A percentile compares a stretch with the other conserved stretches of the same genome.
phyloP scores from a whole-genome alignment of 2,888 invertebrate genomes.

The Protonemura montana region DNA sequence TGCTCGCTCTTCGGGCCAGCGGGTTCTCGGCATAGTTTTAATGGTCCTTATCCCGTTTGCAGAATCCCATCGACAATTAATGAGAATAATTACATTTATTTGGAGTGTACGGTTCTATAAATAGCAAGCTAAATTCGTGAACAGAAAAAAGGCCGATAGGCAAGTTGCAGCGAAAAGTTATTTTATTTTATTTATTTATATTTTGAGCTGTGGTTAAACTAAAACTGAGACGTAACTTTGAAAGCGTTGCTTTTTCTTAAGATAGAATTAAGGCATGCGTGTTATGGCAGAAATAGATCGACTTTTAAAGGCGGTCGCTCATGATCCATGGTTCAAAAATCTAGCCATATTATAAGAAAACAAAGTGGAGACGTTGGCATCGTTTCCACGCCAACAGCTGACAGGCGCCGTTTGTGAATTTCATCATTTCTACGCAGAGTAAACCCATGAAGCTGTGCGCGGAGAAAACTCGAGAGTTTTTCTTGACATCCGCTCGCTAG shows the following conservation, averaged over 20 bases:
- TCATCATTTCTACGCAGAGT: neutral
- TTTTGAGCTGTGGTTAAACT: neutral
- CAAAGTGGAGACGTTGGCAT: neutral
- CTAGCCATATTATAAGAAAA: neutral
- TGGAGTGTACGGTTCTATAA: neutral
- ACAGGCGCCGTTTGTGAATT: neutral
- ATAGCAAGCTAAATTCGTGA: neutral
- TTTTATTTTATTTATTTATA: neutral
- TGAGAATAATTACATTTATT: neutral
- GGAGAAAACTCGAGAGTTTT: neutral
- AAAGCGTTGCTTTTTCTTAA: neutral
- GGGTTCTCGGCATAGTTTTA: neutral
- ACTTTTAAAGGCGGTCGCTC: neutral
- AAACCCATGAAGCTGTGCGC: neutral
- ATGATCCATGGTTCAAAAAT: neutral
- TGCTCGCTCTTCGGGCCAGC: neutral
- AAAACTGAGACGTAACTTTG: neutral
- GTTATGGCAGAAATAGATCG: neutral
- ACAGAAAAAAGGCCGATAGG: neutral
- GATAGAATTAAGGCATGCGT: neutral
- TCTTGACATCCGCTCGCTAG: neutral
- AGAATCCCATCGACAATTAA: neutral
- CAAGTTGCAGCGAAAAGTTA: neutral
- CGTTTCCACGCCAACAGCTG: neutral
- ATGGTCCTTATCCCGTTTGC: neutral